These are phyloP conservation scores for Leptopilina myrica DNA, from an alignment of 2,888 invertebrate genomes.

Conservation along the genomic window DNA sequence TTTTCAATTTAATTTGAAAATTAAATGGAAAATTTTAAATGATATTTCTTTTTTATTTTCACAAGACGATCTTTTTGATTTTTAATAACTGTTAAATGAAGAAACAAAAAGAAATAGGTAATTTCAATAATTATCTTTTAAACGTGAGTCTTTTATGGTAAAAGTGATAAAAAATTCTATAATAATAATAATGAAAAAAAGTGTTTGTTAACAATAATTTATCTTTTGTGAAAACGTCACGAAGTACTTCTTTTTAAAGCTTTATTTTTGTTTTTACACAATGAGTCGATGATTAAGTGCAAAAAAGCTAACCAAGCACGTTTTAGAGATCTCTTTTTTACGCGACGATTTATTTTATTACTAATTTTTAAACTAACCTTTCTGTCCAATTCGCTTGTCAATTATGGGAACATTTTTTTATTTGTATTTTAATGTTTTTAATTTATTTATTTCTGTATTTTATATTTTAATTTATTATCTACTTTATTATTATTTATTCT, in stretches of 20 bases:
- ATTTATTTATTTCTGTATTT: no score
- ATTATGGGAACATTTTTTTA: neutral
- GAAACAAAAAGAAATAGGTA: neutral
- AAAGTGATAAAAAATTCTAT: slow-evolving; percentile 25
- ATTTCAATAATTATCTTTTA: slow-evolving; percentile 4
- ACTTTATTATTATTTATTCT: no score
- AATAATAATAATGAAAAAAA: slow-evolving; percentile 25
- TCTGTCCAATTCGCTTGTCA: neutral
- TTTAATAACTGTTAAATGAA: neutral
- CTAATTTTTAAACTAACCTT: neutral
- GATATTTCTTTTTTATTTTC: no score
- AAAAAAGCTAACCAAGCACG: slow-evolving; percentile 7
- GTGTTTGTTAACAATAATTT: slow-evolving; percentile 22
- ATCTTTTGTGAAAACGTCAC: slow-evolving; percentile 22
- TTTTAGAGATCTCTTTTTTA: slow-evolving; percentile 6
- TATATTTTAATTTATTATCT: no score
- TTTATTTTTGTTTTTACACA: slow-evolving; percentile 28
- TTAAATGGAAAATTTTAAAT: no score
- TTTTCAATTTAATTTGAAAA: no score
- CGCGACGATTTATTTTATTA: neutral
- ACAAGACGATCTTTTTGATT: no score
- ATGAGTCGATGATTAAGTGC: slow-evolving; percentile 23
- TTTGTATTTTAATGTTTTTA: no score
- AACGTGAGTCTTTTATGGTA: slow-evolving; percentile 14
- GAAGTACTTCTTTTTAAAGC: slow-evolving; percentile 11